These are phyloP conservation scores for Cotesia vestalis DNA, from an alignment of 1,140 invertebrate species.

Conservation along the genomic window DNA sequence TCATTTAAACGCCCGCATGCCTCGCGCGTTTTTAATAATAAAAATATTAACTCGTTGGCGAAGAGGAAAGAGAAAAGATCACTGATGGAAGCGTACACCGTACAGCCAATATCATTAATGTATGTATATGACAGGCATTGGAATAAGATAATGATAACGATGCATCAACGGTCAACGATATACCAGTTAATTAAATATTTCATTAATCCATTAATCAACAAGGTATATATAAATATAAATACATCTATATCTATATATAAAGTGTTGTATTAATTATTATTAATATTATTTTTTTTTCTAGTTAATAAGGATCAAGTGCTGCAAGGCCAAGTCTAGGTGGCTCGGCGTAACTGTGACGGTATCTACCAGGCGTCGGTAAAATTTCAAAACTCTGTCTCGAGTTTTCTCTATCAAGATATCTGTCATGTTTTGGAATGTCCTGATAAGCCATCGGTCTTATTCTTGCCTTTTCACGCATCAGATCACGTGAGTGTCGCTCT, in stretches of 20 bases:
- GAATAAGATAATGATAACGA: slow-evolving; percentile 36
- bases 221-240: slow-evolving; percentile 5
- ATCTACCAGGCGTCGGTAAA: slow-evolving; percentile 59
- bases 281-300: neutral
- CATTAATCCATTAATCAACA: slow-evolving; percentile 49
- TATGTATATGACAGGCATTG: slow-evolving; percentile 6
- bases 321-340: slow-evolving; percentile 66
- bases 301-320: slow-evolving; percentile 66
- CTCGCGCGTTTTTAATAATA: slow-evolving; percentile 17
- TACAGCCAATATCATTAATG: slow-evolving; percentile 1
- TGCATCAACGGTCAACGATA: slow-evolving; percentile 39
- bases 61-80: slow-evolving; percentile 15
- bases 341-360: slow-evolving; percentile 69
- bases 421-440: slow-evolving; percentile 67
- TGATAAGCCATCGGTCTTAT: slow-evolving; percentile 62
- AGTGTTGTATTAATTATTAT: neutral
- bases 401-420: slow-evolving; percentile 69
- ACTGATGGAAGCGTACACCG: neutral
- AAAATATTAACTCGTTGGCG: slow-evolving; percentile 7
- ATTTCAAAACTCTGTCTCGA: slow-evolving; percentile 59
- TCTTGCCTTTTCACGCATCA: slow-evolving; percentile 47
- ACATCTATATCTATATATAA: too few species aligned
- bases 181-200: slow-evolving; percentile 51
- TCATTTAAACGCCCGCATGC: slow-evolving; percentile 29
- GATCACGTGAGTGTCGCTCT: slow-evolving; percentile 38